Base-by-base conservation (phyloP, 2,797 vertebrate genomes). In the Cryptoblepharus egeriae region DNA sequence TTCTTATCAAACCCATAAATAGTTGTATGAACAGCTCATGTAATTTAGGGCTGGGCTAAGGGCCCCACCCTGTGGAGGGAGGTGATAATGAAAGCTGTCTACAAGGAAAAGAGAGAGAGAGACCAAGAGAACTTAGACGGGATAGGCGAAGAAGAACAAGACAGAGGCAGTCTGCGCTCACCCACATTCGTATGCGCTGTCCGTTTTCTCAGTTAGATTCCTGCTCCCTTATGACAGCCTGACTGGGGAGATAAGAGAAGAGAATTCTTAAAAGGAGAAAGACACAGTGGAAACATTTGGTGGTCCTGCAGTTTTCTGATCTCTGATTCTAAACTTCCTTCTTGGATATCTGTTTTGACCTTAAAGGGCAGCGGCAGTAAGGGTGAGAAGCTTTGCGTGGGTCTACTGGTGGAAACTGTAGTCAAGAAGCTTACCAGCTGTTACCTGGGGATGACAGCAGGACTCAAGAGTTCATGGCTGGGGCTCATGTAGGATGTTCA, bases 361-460 rank as follows among this genome's bases (percentile, higher is more conserved):
- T 1, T 0, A 70, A 81, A 84, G 70, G 75, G 69, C 42, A 35
- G 77, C 84, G 68, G 42, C 11, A 77, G 7, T 0, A 68, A 65
- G 83, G 26, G 60, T 79, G 13, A 72, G 67, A 81, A 80, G 28
- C 82, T 78, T 65, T 39, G 67, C 20, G 49, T 42, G 12, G 80
- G 65, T 55, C 69, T 26, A 22, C 26, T 87, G 4, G 49, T 58
- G 2, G 37, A 5, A 87, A 68, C 61, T 60, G 37, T 4, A 28
- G 82, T 37, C 42, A 52, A 83, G 70, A 52, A 72, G 26, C 12
- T 22, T 8, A 10, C 4, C 15, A 3, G 22, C 55, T 68, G 75
- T 79, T 49, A 18, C 18, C 79, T 87, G 88, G 90, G 85, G 77
- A 93, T 94, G 92, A 91, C 91, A 85, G 85, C 0, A 88, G 72